Evolutionary conservation across 2,888 invertebrate species (phyloP), one percentile per base, ranked within the genome.

Genomic region (Beris morrisii): DNA sequence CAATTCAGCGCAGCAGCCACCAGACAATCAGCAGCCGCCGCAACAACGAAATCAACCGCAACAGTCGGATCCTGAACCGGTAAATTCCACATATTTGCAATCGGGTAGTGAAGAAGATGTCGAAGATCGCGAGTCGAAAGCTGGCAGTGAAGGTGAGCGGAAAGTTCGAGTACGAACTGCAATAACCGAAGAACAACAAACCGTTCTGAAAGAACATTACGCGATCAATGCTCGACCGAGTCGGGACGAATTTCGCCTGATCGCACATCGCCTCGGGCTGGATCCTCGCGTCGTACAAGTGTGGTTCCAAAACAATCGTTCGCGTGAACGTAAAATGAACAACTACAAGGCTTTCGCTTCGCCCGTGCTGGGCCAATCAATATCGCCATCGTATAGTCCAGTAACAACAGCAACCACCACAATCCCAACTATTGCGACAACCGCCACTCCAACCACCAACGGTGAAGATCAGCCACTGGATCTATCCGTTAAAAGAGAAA

Each of bases 291-390:
- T 93, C 1, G 91, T 92, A 4, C 90, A 96, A 83, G 97, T 96
- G 5, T 97, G 97, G 96, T 97, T 97, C 78, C 97, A 97, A 82
- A 97, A 97, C 79, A 93, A 93, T 71, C 86, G 96, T 70, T 96
- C 96, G 0, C 85, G 95, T 63, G 94, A 94, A 75, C 86, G 95
- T 55, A 86, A 93, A 72, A 79, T 86, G 81, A 84, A 84, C 45
- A 83, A 81, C 69, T 76, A 76, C 4, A 71, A 71, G 50, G 70
- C 70, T 55, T 69, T 69, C 31, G 74, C 78, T 1, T 74, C 77
- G 54, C 77, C 82, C 4, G 38, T 46, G 31, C 5, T 67, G 11
- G 44, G 59, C 58, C 61, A 69, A 13, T 43, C 69, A 52, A 31
- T 12, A n/a, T 67, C 71, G 30, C 68, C 72, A 57, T 56, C 64